A percentile compares a stretch with the other conserved stretches of the same genome.
phyloP scores from a whole-genome alignment of 2,113 vertebrate genomes.

The Podarcis cretensis region DNA sequence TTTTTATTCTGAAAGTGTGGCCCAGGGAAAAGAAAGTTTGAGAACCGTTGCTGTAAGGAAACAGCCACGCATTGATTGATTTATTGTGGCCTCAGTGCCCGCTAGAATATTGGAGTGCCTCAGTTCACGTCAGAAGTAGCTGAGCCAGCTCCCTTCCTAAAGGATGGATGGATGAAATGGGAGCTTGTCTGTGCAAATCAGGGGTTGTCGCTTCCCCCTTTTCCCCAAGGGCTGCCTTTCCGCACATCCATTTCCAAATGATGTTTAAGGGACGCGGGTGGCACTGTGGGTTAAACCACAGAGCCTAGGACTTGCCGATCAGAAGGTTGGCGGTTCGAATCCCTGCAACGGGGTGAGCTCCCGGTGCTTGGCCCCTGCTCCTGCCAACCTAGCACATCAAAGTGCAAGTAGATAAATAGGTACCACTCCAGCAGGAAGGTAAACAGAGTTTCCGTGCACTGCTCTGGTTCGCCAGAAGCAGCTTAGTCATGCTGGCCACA shows the following conservation, averaged over 20 bases:
- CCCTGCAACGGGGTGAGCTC: no score
- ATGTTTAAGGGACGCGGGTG: not conserved
- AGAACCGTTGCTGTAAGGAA: not conserved
- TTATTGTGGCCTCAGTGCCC: not conserved
- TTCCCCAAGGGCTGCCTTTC: not conserved
- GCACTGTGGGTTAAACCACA: no score
- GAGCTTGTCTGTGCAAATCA: not conserved
- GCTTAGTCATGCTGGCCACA: no score
- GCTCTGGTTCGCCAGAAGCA: no score
- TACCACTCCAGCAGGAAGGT: no score
- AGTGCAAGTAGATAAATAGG: no score
- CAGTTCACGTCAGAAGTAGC: not conserved
- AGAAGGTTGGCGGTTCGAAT: no score
- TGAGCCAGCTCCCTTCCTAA: not conserved
- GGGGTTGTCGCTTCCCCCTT: not conserved
- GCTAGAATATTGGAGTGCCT: not conserved
- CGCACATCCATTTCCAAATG: not conserved
- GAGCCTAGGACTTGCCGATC: no score
- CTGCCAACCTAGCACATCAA: no score
- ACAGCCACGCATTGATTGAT: not conserved
- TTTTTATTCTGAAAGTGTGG: no score
- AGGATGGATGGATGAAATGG: not conserved
- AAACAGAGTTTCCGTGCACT: no score
- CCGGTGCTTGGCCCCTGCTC: no score
- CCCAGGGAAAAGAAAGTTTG: not conserved